These are phyloP conservation scores for Ispidina lecontei DNA, from an alignment of 2,797 vertebrate genomes.

Conservation along the genomic window DNA sequence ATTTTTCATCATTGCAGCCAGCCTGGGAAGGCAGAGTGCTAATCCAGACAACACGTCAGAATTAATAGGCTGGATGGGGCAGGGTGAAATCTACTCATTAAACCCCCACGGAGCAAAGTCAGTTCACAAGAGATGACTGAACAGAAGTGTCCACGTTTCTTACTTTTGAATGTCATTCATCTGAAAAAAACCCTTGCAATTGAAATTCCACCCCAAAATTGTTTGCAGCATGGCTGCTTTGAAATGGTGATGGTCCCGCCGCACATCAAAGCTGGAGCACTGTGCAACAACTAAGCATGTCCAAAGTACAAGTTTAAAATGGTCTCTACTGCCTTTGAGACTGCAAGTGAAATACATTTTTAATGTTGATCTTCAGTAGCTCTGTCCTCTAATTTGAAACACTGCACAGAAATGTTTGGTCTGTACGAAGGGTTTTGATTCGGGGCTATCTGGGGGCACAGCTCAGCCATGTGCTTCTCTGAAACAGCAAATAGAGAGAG, in stretches of 20 bases:
- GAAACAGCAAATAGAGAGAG: neutral
- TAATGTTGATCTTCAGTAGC: neutral
- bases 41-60: conserved; percentile 5
- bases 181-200: neutral
- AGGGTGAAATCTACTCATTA: conserved; percentile 34
- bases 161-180: neutral
- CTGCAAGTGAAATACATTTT: neutral
- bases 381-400: neutral
- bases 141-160: neutral
- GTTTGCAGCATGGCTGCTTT: neutral
- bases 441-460: neutral
- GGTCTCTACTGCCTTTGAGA: neutral
- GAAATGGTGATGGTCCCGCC: neutral
- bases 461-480: neutral
- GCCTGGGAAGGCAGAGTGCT: neutral
- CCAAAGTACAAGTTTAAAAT: conserved; percentile 2
- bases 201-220: neutral
- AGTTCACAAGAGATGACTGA: conserved; percentile 15
- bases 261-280: neutral
- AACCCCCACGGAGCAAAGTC: neutral
- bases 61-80: conserved; percentile 20
- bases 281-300: neutral
- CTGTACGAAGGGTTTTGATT: neutral
- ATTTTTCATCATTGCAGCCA: conserved; percentile 10
- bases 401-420: neutral